A percentile compares a stretch with the other conserved stretches of the same genome.
Conservation (phyloP, 2,797 vertebrate genomes). For the Acanthurus leucopareius region DNA sequence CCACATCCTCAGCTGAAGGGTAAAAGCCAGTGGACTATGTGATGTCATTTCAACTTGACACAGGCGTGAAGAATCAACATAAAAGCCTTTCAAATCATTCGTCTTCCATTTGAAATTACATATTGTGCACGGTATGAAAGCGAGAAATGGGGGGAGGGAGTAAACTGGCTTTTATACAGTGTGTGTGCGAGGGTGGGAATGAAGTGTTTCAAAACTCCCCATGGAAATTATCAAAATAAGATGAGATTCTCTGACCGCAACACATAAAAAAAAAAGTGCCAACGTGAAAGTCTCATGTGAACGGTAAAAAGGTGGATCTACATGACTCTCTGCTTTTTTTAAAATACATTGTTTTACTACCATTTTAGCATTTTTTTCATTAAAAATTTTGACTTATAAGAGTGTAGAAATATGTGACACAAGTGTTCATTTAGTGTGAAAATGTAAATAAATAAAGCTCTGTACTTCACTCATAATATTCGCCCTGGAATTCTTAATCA, state of each 20-base stretch:
- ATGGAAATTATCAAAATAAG: slow-evolving; percentile 61
- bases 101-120: slow-evolving; percentile 69
- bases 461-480: no score
- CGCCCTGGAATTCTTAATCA: no score
- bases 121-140: slow-evolving; percentile 57
- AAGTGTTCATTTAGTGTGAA: no score
- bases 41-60: slow-evolving; percentile 59
- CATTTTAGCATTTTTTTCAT: not conserved
- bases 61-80: slow-evolving; percentile 69
- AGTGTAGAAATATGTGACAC: not conserved
- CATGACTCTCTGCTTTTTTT: not conserved
- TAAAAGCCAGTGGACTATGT: slow-evolving; percentile 21
- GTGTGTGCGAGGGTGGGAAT: slow-evolving; percentile 35
- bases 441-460: no score
- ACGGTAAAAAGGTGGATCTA: slow-evolving; percentile 7
- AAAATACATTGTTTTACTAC: slow-evolving; percentile 8
- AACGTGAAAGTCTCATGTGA: slow-evolving; percentile 20
- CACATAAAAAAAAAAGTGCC: slow-evolving; percentile 14
- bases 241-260: slow-evolving; percentile 41
- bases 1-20: slow-evolving; percentile 49
- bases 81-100: slow-evolving; percentile 68
- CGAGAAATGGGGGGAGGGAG: not conserved
- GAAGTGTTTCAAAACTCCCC: slow-evolving; percentile 40
- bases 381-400: not conserved
- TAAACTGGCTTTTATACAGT: slow-evolving; percentile 19